Evolutionary conservation across 2,113 vertebrate genomes (phyloP).

Genomic region (Nibea coibor): DNA sequence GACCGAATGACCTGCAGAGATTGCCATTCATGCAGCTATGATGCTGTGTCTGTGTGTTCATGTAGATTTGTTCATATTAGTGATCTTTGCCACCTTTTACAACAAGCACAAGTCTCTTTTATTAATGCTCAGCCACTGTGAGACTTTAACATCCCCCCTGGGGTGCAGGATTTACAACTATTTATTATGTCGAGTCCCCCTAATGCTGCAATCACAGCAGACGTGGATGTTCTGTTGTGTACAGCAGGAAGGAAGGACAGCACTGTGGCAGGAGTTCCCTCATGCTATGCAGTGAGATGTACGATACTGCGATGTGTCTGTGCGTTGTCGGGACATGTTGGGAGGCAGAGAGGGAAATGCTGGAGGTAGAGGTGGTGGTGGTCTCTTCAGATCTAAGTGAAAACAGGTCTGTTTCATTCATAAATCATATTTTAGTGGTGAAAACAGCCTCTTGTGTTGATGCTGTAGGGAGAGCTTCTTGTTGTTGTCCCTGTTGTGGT

Average conservation of each 20-base stretch:
- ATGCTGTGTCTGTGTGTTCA: constrained; percentile 5
- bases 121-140: constrained; percentile 45
- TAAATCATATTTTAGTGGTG: constrained; percentile 28
- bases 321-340: constrained; percentile 54
- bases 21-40: background rate
- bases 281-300: constrained; percentile 28
- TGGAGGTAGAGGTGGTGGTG: constrained; percentile 4
- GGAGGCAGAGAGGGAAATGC: constrained; percentile 24
- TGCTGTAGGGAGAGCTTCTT: constrained; percentile 20
- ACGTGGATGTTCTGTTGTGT: background rate
- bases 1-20: background rate
- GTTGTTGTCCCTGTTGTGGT: background rate
- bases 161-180: constrained; percentile 59
- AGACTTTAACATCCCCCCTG: constrained; percentile 45
- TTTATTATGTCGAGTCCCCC: constrained; percentile 47
- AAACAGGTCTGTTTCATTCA: constrained; percentile 43
- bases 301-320: constrained; percentile 18
- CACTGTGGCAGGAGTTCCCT: background rate
- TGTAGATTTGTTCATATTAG: constrained; percentile 23
- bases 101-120: constrained; percentile 46
- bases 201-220: constrained; percentile 29
- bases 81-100: constrained; percentile 53
- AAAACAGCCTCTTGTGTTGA: constrained; percentile 22
- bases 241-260: background rate
- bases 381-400: constrained; percentile 39